Conservation (phyloP, 2,113 vertebrate species). For the Phrynocephalus versicolor region DNA sequence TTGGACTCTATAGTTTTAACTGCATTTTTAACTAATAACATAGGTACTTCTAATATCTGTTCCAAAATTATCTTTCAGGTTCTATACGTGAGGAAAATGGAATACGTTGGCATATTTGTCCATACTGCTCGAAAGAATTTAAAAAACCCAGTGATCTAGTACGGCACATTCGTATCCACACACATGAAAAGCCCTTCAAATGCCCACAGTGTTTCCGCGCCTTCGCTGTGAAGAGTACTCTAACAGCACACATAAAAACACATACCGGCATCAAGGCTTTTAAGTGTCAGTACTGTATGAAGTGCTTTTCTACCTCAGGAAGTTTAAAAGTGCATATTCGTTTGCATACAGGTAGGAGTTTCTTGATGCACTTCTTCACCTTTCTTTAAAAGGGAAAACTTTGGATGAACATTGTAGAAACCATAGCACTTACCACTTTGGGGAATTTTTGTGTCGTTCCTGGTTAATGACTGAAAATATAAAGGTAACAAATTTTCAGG, state of each 20-base stretch:
- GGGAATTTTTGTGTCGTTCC: neutral
- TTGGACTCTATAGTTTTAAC: neutral
- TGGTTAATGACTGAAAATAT: neutral
- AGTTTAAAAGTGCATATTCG: slow-evolving; percentile 99
- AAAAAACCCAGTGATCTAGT: slow-evolving; percentile 98
- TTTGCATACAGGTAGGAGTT: slow-evolving; percentile 91
- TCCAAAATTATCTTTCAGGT: slow-evolving; percentile 73
- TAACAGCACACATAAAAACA: slow-evolving; percentile 97
- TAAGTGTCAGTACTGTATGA: slow-evolving; percentile 94
- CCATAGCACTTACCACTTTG: neutral
- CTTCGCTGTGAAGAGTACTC: slow-evolving; percentile 97
- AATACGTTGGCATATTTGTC: slow-evolving; percentile 94
- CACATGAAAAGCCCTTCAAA: slow-evolving; percentile 98
- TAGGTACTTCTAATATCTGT: neutral
- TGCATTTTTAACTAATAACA: neutral
- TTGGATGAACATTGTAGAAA: neutral
- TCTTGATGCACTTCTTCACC: neutral
- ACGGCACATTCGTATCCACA: slow-evolving; percentile 97
- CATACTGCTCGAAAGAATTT: slow-evolving; percentile 96
- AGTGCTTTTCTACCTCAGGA: slow-evolving; percentile 98
- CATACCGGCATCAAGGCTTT: slow-evolving; percentile 97
- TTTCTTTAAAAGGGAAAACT: neutral
- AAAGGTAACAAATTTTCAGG: neutral
- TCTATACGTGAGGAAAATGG: slow-evolving; percentile 94
- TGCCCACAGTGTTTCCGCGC: slow-evolving; percentile 98